Evolutionary conservation across 2,888 invertebrate genomes (phyloP).

Genomic region (Heteromurus nitidus): DNA sequence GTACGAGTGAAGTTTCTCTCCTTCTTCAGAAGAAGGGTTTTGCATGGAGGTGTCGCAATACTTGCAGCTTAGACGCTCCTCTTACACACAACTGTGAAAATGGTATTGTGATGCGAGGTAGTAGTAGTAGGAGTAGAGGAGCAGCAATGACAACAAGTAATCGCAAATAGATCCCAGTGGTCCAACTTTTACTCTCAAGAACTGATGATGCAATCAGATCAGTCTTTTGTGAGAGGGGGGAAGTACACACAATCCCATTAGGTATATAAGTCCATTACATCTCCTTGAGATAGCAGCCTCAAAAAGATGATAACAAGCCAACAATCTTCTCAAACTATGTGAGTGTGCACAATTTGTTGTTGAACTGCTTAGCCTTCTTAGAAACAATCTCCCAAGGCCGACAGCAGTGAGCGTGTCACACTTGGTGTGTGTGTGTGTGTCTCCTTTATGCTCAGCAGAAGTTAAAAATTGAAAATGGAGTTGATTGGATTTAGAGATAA

Average conservation of each 20-base stretch:
- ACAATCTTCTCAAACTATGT: constrained; percentile 31
- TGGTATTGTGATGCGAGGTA: constrained; percentile 2
- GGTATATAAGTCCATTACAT: neutral
- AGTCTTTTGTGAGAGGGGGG: constrained; percentile 50
- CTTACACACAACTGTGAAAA: no score
- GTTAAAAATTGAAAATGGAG: neutral
- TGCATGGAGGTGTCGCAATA: neutral
- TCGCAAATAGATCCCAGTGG: constrained; percentile 63
- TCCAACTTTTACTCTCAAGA: constrained; percentile 61
- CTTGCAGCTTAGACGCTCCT: no score
- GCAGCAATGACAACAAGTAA: constrained; percentile 57
- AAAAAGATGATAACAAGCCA: constrained; percentile 38
- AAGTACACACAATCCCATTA: constrained; percentile 48
- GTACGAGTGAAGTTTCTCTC: no score
- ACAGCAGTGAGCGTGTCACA: no score
- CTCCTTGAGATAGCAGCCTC: constrained; percentile 32
- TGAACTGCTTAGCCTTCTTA: no score
- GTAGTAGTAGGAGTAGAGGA: neutral
- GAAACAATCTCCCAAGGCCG: no score
- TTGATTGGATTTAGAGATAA: neutral
- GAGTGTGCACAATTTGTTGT: neutral
- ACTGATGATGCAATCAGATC: constrained; percentile 65
- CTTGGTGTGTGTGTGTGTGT: no score
- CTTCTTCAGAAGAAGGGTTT: no score
- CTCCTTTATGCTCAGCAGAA: neutral